Evolutionary conservation across 2,888 invertebrate genomes (phyloP).

Genomic region (Macroteleia sp.): DNA sequence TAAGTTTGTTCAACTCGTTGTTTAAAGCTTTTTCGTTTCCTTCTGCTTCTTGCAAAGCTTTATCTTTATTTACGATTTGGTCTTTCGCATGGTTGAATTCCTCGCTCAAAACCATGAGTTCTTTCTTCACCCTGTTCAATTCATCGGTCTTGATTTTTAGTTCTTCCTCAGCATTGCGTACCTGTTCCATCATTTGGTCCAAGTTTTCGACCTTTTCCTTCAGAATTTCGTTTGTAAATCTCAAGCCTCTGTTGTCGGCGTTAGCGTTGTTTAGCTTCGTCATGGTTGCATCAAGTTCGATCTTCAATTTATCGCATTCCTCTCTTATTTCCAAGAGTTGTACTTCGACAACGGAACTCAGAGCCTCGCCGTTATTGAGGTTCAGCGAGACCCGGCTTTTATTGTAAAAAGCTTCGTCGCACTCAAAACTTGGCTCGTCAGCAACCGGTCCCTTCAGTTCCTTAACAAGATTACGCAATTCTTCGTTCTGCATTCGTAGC

Average conservation of each 20-base stretch:
- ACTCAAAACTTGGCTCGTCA: constrained; percentile 77
- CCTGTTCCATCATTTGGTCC: constrained; percentile 60
- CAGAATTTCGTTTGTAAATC: constrained; percentile 52
- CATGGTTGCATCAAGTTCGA: constrained; percentile 84
- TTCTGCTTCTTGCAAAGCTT: constrained; percentile 54
- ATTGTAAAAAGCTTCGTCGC: constrained; percentile 66
- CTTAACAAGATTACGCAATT: constrained; percentile 73
- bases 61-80: constrained; percentile 52
- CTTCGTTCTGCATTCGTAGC: constrained; percentile 75
- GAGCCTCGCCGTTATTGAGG: constrained; percentile 74
- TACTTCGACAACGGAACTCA: constrained; percentile 80
- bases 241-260: constrained; percentile 62
- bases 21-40: constrained; percentile 45
- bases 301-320: constrained; percentile 72
- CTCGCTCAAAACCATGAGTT: constrained; percentile 52
- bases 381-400: constrained; percentile 51
- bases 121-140: constrained; percentile 53
- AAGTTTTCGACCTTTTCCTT: constrained; percentile 59
- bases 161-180: constrained; percentile 38
- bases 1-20: constrained; percentile 51
- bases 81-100: constrained; percentile 59
- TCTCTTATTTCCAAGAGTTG: constrained; percentile 82
- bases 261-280: constrained; percentile 58
- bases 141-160: constrained; percentile 45
- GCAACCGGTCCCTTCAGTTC: constrained; percentile 67